Evolutionary conservation across 2,888 invertebrate species (phyloP).

Genomic region (Drosophila histrio): DNA sequence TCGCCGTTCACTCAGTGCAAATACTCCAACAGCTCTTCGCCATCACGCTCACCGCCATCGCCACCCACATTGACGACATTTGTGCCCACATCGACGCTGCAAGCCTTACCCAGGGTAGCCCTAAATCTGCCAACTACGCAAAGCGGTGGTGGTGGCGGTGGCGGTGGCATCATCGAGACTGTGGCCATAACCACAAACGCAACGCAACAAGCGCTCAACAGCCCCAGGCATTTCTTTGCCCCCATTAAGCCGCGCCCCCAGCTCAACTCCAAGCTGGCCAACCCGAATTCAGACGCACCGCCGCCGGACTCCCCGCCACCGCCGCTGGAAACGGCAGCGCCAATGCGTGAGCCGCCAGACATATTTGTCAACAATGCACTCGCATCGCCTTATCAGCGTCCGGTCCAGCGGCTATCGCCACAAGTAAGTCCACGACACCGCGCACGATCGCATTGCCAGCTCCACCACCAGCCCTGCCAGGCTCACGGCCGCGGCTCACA

Average conservation of each 20-base stretch:
- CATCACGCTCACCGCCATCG: constrained; percentile 58
- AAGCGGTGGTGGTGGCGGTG: not conserved
- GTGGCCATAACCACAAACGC: constrained; percentile 80
- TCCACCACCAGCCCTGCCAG: constrained; percentile 41
- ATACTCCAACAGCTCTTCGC: constrained; percentile 63
- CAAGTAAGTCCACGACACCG: constrained; percentile 78
- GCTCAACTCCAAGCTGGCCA: constrained; percentile 80
- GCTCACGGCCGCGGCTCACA: constrained; percentile 23
- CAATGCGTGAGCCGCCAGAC: constrained; percentile 81
- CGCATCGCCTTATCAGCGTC: constrained; percentile 80
- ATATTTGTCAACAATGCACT: constrained; percentile 82
- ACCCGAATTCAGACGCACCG: constrained; percentile 58
- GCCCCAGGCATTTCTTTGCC: constrained; percentile 85
- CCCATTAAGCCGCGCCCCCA: constrained; percentile 83
- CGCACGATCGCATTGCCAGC: constrained; percentile 63
- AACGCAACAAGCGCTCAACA: constrained; percentile 66
- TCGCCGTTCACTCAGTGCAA: constrained; percentile 81
- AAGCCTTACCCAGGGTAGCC: constrained; percentile 64
- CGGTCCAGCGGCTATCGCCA: constrained; percentile 56
- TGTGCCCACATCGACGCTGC: constrained; percentile 66
- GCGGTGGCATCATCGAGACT: constrained; percentile 61
- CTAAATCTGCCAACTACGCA: constrained; percentile 40
- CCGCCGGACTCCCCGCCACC: constrained; percentile 66
- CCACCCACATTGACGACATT: constrained; percentile 73
- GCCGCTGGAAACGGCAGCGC: constrained; percentile 31